phyloP scores from a whole-genome alignment of 2,888 invertebrate genomes.

The Tetragonula carbonaria region DNA sequence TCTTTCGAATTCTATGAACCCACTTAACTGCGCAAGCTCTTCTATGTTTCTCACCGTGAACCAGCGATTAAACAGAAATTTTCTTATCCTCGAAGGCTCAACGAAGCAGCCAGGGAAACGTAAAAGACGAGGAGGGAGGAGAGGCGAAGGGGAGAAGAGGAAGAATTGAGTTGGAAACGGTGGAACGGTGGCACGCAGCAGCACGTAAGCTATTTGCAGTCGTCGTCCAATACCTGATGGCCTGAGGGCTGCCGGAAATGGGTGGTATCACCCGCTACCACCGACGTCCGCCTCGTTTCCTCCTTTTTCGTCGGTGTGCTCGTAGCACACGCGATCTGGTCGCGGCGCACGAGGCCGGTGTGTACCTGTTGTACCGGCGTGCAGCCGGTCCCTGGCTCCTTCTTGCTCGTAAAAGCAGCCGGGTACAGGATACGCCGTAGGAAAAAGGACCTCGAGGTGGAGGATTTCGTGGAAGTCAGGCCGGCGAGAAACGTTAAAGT shows the following conservation, averaged over 20 bases:
- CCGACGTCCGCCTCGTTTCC: constrained; percentile 71
- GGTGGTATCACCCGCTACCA: constrained; percentile 81
- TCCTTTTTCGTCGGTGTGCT: constrained; percentile 64
- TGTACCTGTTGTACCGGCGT: constrained; percentile 48
- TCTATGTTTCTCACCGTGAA: too few species aligned
- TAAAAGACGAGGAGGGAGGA: neutral
- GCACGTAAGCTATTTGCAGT: constrained; percentile 10
- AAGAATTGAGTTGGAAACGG: constrained; percentile 43
- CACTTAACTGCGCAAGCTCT: too few species aligned
- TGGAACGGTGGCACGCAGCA: constrained; percentile 28
- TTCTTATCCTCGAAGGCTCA: neutral
- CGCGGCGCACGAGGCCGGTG: constrained; percentile 42
- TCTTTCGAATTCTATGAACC: too few species aligned
- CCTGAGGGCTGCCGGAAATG: constrained; percentile 78
- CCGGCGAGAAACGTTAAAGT: constrained; percentile 53
- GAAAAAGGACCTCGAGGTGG: constrained; percentile 58
- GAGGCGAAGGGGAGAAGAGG: neutral
- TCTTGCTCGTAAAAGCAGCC: constrained; percentile 65
- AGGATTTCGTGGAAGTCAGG: constrained; percentile 58
- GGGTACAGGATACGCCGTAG: constrained; percentile 57
- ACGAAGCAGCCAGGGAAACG: neutral
- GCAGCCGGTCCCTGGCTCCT: constrained; percentile 43
- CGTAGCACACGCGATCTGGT: constrained; percentile 57
- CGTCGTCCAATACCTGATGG: constrained; percentile 60
- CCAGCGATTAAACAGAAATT: neutral